Base-by-base conservation (phyloP, 2,888 invertebrate species). In the Orgyia antiqua region DNA sequence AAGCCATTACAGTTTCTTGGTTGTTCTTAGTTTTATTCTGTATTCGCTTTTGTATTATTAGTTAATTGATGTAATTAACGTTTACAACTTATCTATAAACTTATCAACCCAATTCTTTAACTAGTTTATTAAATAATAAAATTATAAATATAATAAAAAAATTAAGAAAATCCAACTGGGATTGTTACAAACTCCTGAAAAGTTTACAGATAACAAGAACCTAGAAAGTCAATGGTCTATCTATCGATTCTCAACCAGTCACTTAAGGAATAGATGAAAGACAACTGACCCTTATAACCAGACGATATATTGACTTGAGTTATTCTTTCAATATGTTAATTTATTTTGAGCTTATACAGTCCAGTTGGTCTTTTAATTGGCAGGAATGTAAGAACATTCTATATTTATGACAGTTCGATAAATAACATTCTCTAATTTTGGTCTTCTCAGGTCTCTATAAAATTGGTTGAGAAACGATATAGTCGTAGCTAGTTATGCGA, bases 41-140 rank as follows among this genome's bases (percentile, higher is more conserved):
- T 36, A 42, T 41, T 51, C 41, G 51, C 47, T 54, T 51, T 51
- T 50, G 54, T 45, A 30, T 53, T 31, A 50, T 42, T 50, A 50
- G 42, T 15, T n/a, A n/a, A n/a, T n/a, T n/a, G n/a, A n/a, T n/a
- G n/a, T n/a, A n/a, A n/a, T n/a, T n/a, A n/a, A n/a, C n/a, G n/a
- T n/a, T n/a, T n/a, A n/a, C n/a, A n/a, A n/a, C n/a, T n/a, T n/a
- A n/a, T n/a, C n/a, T n/a, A n/a, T n/a, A n/a, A n/a, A n/a, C n/a
- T n/a, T n/a, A n/a, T n/a, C n/a, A n/a, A n/a, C n/a, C n/a, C n/a
- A n/a, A n/a, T n/a, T n/a, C n/a, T n/a, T n/a, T n/a, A n/a, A n/a
- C n/a, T n/a, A n/a, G n/a, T n/a, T n/a, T n/a, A n/a, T n/a, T n/a
- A n/a, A n/a, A n/a, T n/a, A n/a, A n/a, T n/a, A n/a, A n/a, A n/a